These are phyloP conservation scores for Phataginus tetradactyla DNA, from an alignment of 2,797 vertebrate genomes.

Conservation along the genomic window DNA sequence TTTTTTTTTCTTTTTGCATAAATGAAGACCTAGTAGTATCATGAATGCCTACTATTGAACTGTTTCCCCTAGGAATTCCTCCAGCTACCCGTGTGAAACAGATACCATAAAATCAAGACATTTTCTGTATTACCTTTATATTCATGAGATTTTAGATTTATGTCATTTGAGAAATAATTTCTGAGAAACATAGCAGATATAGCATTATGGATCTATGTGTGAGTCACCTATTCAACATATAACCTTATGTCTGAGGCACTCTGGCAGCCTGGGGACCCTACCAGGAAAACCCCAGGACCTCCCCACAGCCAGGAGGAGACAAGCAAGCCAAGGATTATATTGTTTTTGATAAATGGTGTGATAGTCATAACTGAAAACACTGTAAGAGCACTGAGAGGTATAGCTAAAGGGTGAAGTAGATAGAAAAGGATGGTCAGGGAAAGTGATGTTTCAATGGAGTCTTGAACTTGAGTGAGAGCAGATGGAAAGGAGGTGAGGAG, in stretches of 20 bases:
- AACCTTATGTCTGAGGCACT: background rate
- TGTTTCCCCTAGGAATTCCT: background rate
- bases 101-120: background rate
- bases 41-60: background rate
- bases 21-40: background rate
- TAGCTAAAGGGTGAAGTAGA: background rate
- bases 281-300: background rate
- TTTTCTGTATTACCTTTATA: background rate
- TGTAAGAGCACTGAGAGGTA: fast-evolving
- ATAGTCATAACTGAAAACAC: background rate
- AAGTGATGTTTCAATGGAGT: background rate
- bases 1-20: background rate
- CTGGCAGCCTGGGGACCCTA: background rate
- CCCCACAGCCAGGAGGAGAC: background rate
- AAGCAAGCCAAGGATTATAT: background rate
- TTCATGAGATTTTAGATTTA: background rate
- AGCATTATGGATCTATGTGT: background rate
- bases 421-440: background rate
- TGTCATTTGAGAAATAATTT: background rate
- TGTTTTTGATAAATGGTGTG: background rate
- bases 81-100: background rate
- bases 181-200: background rate
- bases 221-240: background rate
- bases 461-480: background rate
- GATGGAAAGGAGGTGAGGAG: background rate